A percentile compares a stretch with the other conserved stretches of the same genome.
phyloP scores from a whole-genome alignment of 2,888 invertebrate genomes.

The Brassicogethes aeneus region DNA sequence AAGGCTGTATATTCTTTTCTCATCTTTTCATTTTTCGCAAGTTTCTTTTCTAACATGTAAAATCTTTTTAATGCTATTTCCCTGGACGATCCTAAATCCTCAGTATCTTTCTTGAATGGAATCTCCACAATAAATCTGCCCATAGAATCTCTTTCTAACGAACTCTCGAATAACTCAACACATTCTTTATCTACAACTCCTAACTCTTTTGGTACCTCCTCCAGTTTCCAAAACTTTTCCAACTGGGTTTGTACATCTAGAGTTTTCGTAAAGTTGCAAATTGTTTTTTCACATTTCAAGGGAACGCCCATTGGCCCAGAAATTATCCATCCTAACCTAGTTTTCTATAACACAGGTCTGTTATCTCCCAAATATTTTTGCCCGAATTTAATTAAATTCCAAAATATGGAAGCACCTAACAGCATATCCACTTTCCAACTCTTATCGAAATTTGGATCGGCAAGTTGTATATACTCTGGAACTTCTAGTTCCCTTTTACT shows the following conservation, averaged over 20 bases:
- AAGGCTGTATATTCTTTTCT: no score
- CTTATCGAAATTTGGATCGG: no score
- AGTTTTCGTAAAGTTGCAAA: constrained; percentile 3
- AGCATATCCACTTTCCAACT: no score
- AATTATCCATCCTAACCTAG: constrained; percentile 7
- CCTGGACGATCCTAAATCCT: constrained; percentile 5
- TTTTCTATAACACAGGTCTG: constrained; percentile 7
- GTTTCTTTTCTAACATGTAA: constrained; percentile 4
- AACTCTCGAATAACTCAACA: no score
- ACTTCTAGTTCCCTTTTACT: no score
- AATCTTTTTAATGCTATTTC: constrained; percentile 4
- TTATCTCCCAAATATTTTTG: no score
- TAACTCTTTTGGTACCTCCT: constrained; percentile 2
- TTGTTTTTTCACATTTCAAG: neutral
- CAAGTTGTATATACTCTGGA: no score
- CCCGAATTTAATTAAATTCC: no score
- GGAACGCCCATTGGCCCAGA: no score
- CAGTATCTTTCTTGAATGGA: constrained; percentile 2
- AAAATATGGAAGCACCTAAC: no score
- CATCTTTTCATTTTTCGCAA: no score
- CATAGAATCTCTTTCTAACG: constrained; percentile 2
- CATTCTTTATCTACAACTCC: constrained; percentile 3
- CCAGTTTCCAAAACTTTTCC: constrained; percentile 7
- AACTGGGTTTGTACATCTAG: constrained; percentile 2
- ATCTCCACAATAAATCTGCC: constrained; percentile 6